Evolutionary conservation across 2,888 invertebrate genomes (phyloP), one percentile per base, ranked within the genome.

Genomic region (Merodon equestris): DNA sequence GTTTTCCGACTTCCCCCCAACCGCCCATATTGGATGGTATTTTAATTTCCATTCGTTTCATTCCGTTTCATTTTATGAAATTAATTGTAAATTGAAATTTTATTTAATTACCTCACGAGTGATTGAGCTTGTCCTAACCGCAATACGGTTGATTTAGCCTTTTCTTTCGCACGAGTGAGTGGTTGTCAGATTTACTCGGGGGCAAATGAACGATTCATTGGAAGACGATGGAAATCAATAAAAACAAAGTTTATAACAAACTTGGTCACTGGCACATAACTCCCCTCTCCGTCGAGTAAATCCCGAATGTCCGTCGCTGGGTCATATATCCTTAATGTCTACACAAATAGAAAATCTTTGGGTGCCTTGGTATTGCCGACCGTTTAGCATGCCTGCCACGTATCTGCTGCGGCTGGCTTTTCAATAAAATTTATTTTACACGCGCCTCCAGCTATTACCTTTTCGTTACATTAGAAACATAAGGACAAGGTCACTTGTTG

Each of bases 21-120:
- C 34, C 48, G 14, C 48, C 13, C 44, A 57, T 64, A 27, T 12
- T 10, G n/a, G 4, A 12, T 7, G 47, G 12, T 14, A 18, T 15
- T 51, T 57, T 36, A 14, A 44, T 42, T 51, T 38, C 40, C 13
- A 50, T 19, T 51, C 18, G 42, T 36, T 19, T 48, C 3, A 4
- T n/a, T n/a, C 12, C 9, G 17, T 27, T 64, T 40, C 15, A 2
- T 34, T 40, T 70, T 36, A 13, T n/a, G 42, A 60, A 60, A 56
- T 76, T 76, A 64, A 76, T 64, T 76, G 36, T 48, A 54, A 66
- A 71, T 71, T 50, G 48, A 76, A 66, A 60, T 56, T 42, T 61
- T 45, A 15, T 36, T 54, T 75, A 60, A 75, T 70, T 75, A 48
- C 42, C 48, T 70, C 58, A 15, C 44, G 48, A 64, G 14, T 48